phyloP scores from a whole-genome alignment of 2,888 invertebrate genomes.

The Tipula unca region DNA sequence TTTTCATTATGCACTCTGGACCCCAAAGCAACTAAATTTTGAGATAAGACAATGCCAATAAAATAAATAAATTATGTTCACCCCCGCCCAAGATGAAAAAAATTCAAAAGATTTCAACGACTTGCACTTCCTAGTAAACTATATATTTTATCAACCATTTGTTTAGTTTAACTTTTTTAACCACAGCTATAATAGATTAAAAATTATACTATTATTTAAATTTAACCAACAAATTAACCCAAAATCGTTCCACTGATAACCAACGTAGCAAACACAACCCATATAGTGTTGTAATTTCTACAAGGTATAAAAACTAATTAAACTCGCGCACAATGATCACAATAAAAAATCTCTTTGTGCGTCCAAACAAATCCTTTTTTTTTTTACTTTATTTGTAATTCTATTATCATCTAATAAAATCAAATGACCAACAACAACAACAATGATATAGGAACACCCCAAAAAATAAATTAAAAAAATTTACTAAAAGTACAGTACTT shows the following conservation, averaged over 20 bases:
- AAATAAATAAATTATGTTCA: no score
- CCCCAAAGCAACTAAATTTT: no score
- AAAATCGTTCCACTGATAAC: not conserved
- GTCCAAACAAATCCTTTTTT: not conserved
- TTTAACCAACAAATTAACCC: not conserved
- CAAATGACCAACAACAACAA: not conserved
- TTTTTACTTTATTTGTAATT: not conserved
- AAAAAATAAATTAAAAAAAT: not conserved
- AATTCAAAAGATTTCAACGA: not conserved
- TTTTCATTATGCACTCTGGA: no score
- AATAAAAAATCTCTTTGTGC: not conserved
- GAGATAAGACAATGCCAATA: no score
- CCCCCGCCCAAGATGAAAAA: no score
- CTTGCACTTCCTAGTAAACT: not conserved
- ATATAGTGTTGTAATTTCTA: no score
- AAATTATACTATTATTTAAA: not conserved
- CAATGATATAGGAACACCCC: not conserved
- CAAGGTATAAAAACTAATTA: not conserved
- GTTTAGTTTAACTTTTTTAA: not conserved
- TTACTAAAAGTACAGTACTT: not conserved
- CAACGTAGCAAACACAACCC: not conserved
- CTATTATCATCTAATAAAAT: conserved; percentile 14
- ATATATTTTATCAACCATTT: not conserved
- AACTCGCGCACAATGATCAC: not conserved
- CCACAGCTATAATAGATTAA: not conserved